phyloP scores from a whole-genome alignment of 2,113 vertebrate genomes.

The Phalacrocorax aristotelis region DNA sequence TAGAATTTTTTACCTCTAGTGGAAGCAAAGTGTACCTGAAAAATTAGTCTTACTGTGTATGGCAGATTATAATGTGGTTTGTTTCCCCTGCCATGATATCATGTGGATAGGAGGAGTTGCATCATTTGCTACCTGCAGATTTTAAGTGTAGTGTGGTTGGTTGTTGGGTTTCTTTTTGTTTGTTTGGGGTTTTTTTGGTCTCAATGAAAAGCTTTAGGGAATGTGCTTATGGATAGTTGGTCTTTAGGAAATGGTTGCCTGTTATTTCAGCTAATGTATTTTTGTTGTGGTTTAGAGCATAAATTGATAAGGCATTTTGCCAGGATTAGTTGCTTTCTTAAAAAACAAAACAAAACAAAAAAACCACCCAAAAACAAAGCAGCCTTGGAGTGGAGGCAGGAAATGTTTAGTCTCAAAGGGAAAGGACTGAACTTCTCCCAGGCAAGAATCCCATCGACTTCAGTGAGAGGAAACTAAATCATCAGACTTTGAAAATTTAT shows the following conservation, averaged over 20 bases:
- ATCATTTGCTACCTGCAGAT: background rate
- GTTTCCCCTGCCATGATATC: background rate
- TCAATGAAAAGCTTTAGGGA: background rate
- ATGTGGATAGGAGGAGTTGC: background rate
- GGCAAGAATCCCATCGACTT: background rate
- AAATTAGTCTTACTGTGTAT: background rate
- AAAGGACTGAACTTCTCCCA: background rate
- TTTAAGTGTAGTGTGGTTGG: background rate
- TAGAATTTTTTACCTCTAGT: background rate
- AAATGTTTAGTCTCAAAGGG: background rate
- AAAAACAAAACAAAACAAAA: background rate
- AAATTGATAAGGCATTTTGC: background rate
- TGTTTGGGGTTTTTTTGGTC: background rate
- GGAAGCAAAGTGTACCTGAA: background rate
- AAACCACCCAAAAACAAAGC: no score
- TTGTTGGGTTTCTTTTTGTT: background rate
- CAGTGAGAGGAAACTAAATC: background rate
- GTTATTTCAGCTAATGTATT: background rate
- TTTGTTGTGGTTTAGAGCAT: background rate
- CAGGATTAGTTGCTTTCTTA: background rate
- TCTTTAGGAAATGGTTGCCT: background rate
- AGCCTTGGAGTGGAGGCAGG: background rate
- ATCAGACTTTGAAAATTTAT: background rate
- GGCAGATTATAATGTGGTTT: background rate
- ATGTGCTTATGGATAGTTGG: background rate